Conservation (phyloP, 1,140 invertebrate genomes). For the Adoxophyes honmai region DNA sequence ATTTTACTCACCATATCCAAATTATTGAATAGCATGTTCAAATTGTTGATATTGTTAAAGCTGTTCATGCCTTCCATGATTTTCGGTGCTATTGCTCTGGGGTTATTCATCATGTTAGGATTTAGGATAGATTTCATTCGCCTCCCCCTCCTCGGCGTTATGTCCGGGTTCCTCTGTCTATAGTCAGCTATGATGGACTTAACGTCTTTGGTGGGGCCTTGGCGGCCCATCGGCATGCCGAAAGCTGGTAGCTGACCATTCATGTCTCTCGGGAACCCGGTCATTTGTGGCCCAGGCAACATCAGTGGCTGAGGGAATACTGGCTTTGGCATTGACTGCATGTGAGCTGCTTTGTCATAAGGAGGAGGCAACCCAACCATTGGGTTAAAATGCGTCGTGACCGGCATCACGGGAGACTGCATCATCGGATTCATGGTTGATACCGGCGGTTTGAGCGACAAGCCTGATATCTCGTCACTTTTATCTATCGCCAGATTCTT, state of each 20-base stretch:
- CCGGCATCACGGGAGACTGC: constrained; percentile 52
- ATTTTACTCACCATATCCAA: constrained; percentile 64
- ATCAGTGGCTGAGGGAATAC: constrained; percentile 62
- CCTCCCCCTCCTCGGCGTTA: constrained; percentile 81
- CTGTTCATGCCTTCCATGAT: constrained; percentile 51
- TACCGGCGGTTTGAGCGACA: constrained; percentile 57
- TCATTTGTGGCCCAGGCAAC: constrained; percentile 57
- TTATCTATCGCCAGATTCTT: constrained; percentile 70
- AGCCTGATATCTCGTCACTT: constrained; percentile 68
- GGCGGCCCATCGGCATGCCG: constrained; percentile 78
- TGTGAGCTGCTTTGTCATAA: constrained; percentile 66
- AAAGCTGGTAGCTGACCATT: constrained; percentile 67
- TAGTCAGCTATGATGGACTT: constrained; percentile 91
- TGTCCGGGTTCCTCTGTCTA: constrained; percentile 84
- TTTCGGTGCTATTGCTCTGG: constrained; percentile 61
- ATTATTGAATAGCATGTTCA: constrained; percentile 69
- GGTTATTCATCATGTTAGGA: constrained; percentile 63
- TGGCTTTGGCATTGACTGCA: constrained; percentile 65
- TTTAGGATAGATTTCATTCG: constrained; percentile 76
- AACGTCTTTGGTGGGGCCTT: constrained; percentile 87
- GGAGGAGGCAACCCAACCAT: constrained; percentile 65
- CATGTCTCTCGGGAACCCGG: constrained; percentile 70
- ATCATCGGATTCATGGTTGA: constrained; percentile 51
- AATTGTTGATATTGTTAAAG: constrained; percentile 41
- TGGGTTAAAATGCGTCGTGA: constrained; percentile 56